Conservation (phyloP, 2,113 vertebrate species). For the Heterotis niloticus region DNA sequence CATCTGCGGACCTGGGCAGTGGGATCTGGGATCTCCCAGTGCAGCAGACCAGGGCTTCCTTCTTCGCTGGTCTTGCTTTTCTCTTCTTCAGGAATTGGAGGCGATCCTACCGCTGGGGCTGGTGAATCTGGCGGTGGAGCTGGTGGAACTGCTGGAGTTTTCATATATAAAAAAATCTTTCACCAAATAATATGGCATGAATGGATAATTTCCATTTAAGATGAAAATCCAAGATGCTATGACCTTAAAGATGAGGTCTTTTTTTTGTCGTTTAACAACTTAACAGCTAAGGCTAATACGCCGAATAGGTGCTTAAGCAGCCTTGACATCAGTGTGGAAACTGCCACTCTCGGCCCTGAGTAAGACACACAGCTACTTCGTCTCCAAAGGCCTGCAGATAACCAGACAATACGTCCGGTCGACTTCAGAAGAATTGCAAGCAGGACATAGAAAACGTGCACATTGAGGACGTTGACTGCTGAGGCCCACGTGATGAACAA, state of each 20-base stretch:
- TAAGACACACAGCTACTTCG: too few species aligned
- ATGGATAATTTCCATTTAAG: constrained; percentile 3
- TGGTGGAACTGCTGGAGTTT: constrained; percentile 9
- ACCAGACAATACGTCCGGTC: too few species aligned
- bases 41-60: constrained; percentile 58
- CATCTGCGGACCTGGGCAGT: constrained; percentile 54
- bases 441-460: too few species aligned
- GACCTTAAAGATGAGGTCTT: background rate
- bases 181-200: background rate
- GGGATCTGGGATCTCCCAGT: constrained; percentile 63
- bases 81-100: constrained; percentile 22
- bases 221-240: constrained; percentile 9
- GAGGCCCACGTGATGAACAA: too few species aligned
- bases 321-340: too few species aligned
- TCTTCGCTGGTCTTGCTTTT: constrained; percentile 40
- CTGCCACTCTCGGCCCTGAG: too few species aligned
- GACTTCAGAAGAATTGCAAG: too few species aligned
- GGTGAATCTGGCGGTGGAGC: background rate
- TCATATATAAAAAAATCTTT: constrained; percentile 12
- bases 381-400: too few species aligned
- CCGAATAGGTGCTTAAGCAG: too few species aligned
- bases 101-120: constrained; percentile 8
- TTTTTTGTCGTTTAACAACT: too few species aligned
- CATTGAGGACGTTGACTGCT: too few species aligned
- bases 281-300: too few species aligned